A percentile compares a stretch with the other conserved stretches of the same genome.
Conservation (phyloP, 2,113 vertebrate genomes). For the Jacana jacana region DNA sequence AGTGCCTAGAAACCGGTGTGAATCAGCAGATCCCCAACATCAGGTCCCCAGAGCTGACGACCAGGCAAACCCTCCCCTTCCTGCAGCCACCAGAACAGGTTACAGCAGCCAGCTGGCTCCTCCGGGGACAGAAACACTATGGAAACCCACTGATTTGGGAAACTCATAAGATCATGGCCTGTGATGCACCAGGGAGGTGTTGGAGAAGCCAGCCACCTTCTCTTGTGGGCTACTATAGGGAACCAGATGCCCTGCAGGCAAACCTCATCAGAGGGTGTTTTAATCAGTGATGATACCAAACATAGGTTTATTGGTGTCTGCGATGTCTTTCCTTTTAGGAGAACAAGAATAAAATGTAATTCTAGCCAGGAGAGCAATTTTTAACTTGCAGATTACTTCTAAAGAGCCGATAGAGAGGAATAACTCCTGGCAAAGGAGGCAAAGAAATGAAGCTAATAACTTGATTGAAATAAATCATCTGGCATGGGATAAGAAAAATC, state of each 20-base stretch:
- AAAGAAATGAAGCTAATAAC: conserved; percentile 20
- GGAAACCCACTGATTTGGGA: not conserved
- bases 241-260: not conserved
- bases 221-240: not conserved
- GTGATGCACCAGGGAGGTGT: not conserved
- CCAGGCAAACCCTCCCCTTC: not conserved
- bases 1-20: not conserved
- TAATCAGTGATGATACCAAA: not conserved
- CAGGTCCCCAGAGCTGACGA: not conserved
- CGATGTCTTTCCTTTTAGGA: not conserved
- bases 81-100: not conserved
- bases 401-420: conserved; percentile 14
- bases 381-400: conserved; percentile 14
- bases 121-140: not conserved
- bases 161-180: accelerated
- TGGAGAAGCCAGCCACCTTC: not conserved
- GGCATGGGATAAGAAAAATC: not conserved
- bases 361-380: conserved; percentile 20
- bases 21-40: not conserved
- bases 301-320: not conserved
- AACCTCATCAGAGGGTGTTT: not conserved
- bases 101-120: not conserved
- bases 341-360: conserved; percentile 15
- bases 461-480: conserved; percentile 42
- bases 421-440: not conserved